Evolutionary conservation across 1,140 invertebrate species (phyloP), one percentile per base, ranked within the genome.

Genomic region (Drosophila baimaii): DNA sequence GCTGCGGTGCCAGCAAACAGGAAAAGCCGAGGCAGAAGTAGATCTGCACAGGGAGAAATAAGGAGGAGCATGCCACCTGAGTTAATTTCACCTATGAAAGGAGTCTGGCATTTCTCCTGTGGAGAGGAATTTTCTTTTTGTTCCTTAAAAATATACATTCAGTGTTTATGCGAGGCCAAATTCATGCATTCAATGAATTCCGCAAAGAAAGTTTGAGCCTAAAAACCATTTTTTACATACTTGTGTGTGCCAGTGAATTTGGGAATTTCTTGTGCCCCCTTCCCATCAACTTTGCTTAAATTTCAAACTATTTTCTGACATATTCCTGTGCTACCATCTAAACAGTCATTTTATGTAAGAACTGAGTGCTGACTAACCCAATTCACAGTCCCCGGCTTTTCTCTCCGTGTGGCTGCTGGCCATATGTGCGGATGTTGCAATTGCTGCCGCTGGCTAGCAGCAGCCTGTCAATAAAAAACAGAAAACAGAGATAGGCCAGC

Each of bases 351-450:
- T 13, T 13, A 6, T 5, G 0, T 5, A 23, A 23, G 43, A 44
- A 43, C 5, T 5, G 4, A 19, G n/a, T n/a, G 5, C 12, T 21
- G 8, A 0, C 3, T 5, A 44, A 19, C n/a, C n/a, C n/a, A 44
- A 15, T 13, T 1, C 44, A 23, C 13, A 23, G 6, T 4, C 13
- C 3, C 6, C 0, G 15, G 15, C 7, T 12, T 49, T 49, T 49
- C 9, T 35, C 51, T 10, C 19, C 2, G 51, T 54, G 51, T 35
- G 27, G 10, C 29, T 46, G 63, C 73, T 29, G 41, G 81, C 82
- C 82, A 85, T 78, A 86, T 86, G 81, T 85, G 81, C 81, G 81
- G 81, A 83, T 83, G 70, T 86, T 85, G 82, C 79, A 47, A 72
- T 49, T 75, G 56, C 76, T 44, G 81, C 62, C 77, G 55, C 61